Conservation (phyloP, 1,140 invertebrate genomes). For the Papilio glaucus region DNA sequence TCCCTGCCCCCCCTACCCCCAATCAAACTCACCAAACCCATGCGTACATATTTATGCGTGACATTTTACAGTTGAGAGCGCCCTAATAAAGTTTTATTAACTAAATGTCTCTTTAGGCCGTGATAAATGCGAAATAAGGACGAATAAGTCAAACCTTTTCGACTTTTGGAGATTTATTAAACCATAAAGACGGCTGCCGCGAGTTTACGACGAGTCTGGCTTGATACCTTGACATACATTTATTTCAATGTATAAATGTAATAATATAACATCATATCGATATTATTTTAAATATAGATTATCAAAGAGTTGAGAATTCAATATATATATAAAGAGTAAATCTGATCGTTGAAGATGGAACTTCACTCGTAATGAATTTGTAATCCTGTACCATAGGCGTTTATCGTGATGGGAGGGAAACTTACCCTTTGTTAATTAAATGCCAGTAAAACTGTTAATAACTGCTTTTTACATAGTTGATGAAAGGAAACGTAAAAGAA, state of each 20-base stretch:
- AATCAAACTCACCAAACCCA: not conserved
- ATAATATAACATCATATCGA: not conserved
- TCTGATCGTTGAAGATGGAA: not conserved
- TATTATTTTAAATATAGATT: not conserved
- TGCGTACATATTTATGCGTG: conserved; percentile 20
- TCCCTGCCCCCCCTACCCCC: no score
- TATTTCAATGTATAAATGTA: conserved; percentile 16
- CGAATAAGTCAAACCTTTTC: conserved; percentile 7
- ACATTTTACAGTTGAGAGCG: conserved; percentile 25
- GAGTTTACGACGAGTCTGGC: conserved; percentile 13
- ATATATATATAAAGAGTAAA: no score
- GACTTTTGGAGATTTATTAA: conserved; percentile 21
- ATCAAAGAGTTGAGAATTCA: not conserved
- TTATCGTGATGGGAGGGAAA: no score
- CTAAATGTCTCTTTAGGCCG: conserved; percentile 22
- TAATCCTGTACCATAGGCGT: no score
- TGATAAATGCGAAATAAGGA: conserved; percentile 9
- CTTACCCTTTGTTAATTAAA: no score
- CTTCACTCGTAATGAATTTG: not conserved
- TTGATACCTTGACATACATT: conserved; percentile 19
- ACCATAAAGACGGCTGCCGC: conserved; percentile 20
- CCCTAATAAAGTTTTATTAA: conserved; percentile 33
- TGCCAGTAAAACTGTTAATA: no score
- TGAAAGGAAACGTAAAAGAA: no score
- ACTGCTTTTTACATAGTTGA: no score